These are phyloP conservation scores for Mormyrus lacerda DNA, from an alignment of 2,113 vertebrate genomes.

Conservation along the genomic window DNA sequence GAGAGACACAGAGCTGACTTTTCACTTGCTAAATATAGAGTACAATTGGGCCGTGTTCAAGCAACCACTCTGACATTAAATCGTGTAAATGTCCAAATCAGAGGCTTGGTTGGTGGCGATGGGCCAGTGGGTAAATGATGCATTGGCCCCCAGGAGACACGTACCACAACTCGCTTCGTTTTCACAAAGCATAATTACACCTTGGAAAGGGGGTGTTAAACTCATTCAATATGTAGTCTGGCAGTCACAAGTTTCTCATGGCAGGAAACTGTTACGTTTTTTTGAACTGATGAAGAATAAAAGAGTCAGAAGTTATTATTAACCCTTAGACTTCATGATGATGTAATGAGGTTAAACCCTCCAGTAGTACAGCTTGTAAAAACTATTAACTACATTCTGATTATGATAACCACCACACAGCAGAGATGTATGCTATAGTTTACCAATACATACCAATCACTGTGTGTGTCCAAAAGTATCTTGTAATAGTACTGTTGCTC, in stretches of 20 bases:
- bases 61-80: not conserved
- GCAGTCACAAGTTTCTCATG: not conserved
- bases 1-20: conserved; percentile 27
- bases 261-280: not conserved
- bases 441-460: not conserved
- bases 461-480: not conserved
- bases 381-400: not conserved
- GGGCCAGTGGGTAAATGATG: not conserved
- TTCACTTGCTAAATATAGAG: not conserved
- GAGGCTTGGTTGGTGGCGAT: not conserved
- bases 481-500: not conserved
- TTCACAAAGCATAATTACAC: not conserved
- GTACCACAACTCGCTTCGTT: not conserved
- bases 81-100: not conserved
- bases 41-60: not conserved
- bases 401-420: not conserved
- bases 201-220: not conserved
- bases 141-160: not conserved
- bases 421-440: not conserved
- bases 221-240: not conserved
- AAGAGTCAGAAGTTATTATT: not conserved
- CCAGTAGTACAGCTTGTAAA: not conserved
- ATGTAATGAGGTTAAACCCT: not conserved
- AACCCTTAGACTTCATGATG: not conserved
- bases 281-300: not conserved